phyloP scores from a whole-genome alignment of 2,113 vertebrate species.

The Toxotes chatareus region DNA sequence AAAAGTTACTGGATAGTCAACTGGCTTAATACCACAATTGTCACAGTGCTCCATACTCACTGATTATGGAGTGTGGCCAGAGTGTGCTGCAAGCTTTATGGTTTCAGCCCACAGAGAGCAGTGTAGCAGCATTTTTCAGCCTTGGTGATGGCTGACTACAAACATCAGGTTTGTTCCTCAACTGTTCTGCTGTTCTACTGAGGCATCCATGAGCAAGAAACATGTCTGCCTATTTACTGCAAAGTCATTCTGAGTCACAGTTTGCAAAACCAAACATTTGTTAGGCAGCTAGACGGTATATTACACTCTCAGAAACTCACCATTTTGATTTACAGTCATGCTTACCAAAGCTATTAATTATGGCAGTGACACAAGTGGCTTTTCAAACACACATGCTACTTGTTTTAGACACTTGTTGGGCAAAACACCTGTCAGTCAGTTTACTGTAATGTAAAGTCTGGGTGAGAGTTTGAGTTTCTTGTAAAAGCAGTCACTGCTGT shows the following conservation, averaged over 20 bases:
- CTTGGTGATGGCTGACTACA: conserved; percentile 50
- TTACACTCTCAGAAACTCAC: conserved; percentile 8
- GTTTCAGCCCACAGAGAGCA: conserved; percentile 58
- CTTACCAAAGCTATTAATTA: conserved; percentile 43
- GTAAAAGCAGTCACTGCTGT: neutral
- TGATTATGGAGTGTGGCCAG: conserved; percentile 43
- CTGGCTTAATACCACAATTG: conserved; percentile 25
- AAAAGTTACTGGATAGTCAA: neutral
- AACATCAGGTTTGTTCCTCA: conserved; percentile 48
- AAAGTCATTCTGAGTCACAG: conserved; percentile 31
- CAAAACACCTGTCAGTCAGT: conserved; percentile 1
- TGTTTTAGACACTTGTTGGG: neutral
- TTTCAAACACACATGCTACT: conserved; percentile 23
- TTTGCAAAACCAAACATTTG: conserved; percentile 16
- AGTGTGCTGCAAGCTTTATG: conserved; percentile 46
- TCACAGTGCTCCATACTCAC: conserved; percentile 26
- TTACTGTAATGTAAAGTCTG: conserved; percentile 14
- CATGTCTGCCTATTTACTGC: conserved; percentile 32
- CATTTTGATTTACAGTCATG: conserved; percentile 35
- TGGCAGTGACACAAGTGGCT: conserved; percentile 11
- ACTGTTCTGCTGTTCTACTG: conserved; percentile 8
- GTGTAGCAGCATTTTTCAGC: conserved; percentile 34
- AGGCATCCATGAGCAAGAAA: conserved; percentile 14
- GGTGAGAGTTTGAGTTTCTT: neutral
- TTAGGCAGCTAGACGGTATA: conserved; percentile 14